Conservation (phyloP, 1,140 invertebrate species). For the Ceratoteleas bidentatus region DNA sequence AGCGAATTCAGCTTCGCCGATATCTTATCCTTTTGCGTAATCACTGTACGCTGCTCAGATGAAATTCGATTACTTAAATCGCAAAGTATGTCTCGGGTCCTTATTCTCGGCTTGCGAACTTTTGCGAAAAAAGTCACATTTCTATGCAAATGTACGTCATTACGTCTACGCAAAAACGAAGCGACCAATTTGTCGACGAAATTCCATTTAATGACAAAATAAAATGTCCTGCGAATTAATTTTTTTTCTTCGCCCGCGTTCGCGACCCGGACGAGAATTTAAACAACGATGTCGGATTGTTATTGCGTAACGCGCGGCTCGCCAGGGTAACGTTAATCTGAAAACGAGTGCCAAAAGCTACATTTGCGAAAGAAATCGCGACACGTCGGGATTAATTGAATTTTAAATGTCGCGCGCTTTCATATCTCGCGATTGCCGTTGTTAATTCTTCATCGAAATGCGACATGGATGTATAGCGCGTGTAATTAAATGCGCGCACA, state of each 20-base stretch:
- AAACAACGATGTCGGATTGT: constrained; percentile 12
- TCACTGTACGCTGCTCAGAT: constrained; percentile 35
- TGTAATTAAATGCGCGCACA: constrained; percentile 25
- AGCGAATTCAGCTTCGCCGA: not conserved
- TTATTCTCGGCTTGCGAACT: constrained; percentile 30
- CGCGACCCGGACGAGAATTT: not conserved
- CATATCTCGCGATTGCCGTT: constrained; percentile 29
- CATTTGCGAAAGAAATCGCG: constrained; percentile 8
- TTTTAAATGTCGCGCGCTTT: constrained; percentile 35
- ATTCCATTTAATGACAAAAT: constrained; percentile 31
- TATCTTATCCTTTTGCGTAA: constrained; percentile 12
- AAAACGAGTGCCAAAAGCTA: constrained; percentile 10
- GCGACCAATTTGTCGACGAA: constrained; percentile 14
- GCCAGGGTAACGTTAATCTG: constrained; percentile 7
- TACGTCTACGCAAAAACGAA: constrained; percentile 21
- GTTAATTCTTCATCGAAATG: constrained; percentile 35
- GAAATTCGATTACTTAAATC: constrained; percentile 49
- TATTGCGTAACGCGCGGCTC: not conserved
- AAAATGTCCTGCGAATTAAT: constrained; percentile 16
- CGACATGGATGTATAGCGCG: constrained; percentile 23
- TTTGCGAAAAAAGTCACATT: constrained; percentile 31
- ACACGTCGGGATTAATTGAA: constrained; percentile 42
- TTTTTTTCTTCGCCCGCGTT: not conserved
- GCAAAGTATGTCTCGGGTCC: constrained; percentile 13
- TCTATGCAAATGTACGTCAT: constrained; percentile 41